These are phyloP conservation scores for Bathynomus jamesi DNA, from an alignment of 1,140 invertebrate genomes.

Conservation along the genomic window DNA sequence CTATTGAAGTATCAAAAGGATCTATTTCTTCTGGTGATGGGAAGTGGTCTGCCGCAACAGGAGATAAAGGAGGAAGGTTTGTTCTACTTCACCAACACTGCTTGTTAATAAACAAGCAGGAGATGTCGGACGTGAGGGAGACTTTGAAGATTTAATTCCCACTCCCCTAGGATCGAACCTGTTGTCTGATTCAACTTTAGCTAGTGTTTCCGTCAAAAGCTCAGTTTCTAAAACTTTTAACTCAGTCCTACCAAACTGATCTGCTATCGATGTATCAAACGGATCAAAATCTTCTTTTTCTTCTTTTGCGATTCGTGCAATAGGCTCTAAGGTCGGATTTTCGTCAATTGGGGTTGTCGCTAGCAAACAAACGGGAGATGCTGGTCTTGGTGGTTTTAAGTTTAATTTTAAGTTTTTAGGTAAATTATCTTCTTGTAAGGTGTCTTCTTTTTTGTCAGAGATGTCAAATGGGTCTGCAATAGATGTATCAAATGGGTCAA, in stretches of 20 bases:
- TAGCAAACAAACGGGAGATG: slow-evolving; percentile 6
- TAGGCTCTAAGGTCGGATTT: slow-evolving; percentile 12
- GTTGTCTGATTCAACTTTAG: slow-evolving; percentile 4
- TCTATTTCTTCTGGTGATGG: slow-evolving; percentile 19
- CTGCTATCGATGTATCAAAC: slow-evolving; percentile 39
- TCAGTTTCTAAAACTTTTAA: slow-evolving; percentile 69
- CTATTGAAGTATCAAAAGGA: slow-evolving; percentile 39
- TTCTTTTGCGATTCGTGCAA: not conserved
- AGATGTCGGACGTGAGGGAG: slow-evolving; percentile 3
- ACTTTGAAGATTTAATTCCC: slow-evolving; percentile 15
- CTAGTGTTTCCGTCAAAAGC: slow-evolving; percentile 47
- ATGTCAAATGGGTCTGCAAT: slow-evolving; percentile 49
- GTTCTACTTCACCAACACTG: not conserved
- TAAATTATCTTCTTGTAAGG: not conserved
- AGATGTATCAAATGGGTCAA: slow-evolving; percentile 79
- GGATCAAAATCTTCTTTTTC: slow-evolving; percentile 46
- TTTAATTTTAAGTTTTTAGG: not conserved
- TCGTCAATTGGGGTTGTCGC: slow-evolving; percentile 14
- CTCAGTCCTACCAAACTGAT: slow-evolving; percentile 47
- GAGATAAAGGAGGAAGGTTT: not conserved
- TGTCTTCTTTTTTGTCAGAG: not conserved
- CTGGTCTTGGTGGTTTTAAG: slow-evolving; percentile 4
- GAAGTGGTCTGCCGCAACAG: not conserved
- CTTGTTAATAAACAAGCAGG: slow-evolving; percentile 28
- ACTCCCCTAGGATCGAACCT: slow-evolving; percentile 26